Percentiles rank a stretch among this genome's conserved stretches.
These are phyloP conservation scores for Phasianus colchicus DNA, from an alignment of 2,113 vertebrate genomes.

Conservation along the genomic window DNA sequence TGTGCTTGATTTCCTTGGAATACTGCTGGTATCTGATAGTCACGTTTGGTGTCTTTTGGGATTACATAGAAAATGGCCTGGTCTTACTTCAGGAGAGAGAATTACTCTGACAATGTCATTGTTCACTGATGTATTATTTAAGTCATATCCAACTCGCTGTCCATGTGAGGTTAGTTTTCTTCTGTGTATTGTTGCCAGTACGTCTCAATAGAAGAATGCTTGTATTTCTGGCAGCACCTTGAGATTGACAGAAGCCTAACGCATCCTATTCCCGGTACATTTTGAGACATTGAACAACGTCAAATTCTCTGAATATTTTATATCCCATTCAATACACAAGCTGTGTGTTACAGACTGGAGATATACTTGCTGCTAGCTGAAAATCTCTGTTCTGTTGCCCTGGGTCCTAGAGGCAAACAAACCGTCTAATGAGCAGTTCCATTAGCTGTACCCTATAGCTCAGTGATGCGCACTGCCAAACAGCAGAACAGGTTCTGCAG, in stretches of 20 bases:
- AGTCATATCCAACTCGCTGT: background rate
- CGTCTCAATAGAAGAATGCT: background rate
- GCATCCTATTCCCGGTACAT: background rate
- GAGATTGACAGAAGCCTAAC: background rate
- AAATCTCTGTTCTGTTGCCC: background rate
- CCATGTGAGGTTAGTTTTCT: background rate
- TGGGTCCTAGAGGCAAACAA: background rate
- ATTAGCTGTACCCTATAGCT: background rate
- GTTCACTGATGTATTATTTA: background rate
- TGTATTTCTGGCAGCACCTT: background rate
- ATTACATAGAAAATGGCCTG: background rate
- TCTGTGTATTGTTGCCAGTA: background rate
- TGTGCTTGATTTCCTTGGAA: background rate
- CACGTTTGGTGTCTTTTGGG: background rate
- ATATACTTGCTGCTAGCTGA: background rate
- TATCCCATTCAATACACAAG: background rate
- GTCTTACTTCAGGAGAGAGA: background rate
- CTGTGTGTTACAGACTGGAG: background rate
- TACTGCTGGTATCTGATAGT: background rate
- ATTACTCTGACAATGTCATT: background rate
- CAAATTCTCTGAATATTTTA: background rate
- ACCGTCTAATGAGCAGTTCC: constrained; percentile 4
- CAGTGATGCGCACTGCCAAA: background rate
- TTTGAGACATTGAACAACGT: background rate
- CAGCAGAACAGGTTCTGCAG: constrained; percentile 26